These are phyloP conservation scores for Drosophila ambigua DNA, from an alignment of 1,140 invertebrate species.

Conservation along the genomic window DNA sequence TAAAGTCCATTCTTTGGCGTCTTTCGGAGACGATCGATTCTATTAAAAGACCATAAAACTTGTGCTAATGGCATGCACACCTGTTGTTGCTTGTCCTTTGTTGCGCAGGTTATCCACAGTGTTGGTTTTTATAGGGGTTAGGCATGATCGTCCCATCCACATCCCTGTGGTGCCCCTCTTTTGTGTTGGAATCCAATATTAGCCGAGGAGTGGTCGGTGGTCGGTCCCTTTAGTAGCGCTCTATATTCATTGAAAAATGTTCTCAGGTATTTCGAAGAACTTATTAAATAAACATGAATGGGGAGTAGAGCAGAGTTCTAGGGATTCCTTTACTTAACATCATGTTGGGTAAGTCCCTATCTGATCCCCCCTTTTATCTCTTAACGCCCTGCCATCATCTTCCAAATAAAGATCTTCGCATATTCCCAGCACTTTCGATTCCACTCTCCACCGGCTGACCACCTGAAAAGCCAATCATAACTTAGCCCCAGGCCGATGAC, in stretches of 20 bases:
- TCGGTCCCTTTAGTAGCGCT: background rate
- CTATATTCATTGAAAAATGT: constrained; percentile 5
- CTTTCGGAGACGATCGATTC: constrained; percentile 52
- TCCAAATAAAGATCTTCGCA: background rate
- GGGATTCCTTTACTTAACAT: no score
- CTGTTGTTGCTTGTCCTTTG: constrained; percentile 68
- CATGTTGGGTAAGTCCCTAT: no score
- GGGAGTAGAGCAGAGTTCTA: no score
- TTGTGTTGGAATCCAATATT: constrained; percentile 17
- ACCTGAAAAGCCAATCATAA: constrained; percentile 62
- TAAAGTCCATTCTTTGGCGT: constrained; percentile 20
- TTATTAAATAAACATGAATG: constrained; percentile 6
- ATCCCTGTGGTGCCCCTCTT: background rate
- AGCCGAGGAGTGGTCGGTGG: background rate
- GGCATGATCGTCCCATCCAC: constrained; percentile 12
- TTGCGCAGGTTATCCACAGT: constrained; percentile 41
- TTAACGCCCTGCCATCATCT: background rate
- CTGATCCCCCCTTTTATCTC: background rate
- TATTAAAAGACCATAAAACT: constrained; percentile 74
- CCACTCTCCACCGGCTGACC: constrained; percentile 7
- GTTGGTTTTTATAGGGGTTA: constrained; percentile 30
- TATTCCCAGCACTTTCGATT: constrained; percentile 60
- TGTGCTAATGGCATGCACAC: constrained; percentile 73
- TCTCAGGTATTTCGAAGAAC: background rate
- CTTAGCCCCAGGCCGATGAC: constrained; percentile 46